These are phyloP conservation scores for Acipenser transmontanus DNA, from an alignment of 2,797 vertebrate species.

Conservation along the genomic window DNA sequence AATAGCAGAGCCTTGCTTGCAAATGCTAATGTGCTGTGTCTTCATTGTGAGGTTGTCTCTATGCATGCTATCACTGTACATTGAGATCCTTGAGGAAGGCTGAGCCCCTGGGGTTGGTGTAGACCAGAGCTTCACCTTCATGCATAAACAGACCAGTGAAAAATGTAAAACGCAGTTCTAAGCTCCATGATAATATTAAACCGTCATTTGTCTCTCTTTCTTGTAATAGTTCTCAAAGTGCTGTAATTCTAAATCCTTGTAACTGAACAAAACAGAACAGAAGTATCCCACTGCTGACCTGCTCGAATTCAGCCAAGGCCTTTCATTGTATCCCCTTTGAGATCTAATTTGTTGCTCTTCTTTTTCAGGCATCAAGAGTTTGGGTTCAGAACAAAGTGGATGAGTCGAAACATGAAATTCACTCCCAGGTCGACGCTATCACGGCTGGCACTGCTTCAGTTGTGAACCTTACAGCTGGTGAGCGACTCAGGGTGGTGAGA, in stretches of 20 bases:
- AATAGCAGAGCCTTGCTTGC: too few species aligned
- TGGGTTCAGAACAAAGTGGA: slow-evolving; percentile 99
- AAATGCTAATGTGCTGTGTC: not conserved
- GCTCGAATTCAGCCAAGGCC: slow-evolving; percentile 23
- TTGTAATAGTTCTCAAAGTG: too few species aligned
- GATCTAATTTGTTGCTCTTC: slow-evolving; percentile 20
- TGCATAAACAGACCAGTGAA: too few species aligned
- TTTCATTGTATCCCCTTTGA: slow-evolving; percentile 18
- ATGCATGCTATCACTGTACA: not conserved
- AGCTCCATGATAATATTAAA: too few species aligned
- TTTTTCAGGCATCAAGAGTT: slow-evolving; percentile 84
- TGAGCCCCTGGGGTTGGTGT: too few species aligned
- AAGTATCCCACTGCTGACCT: too few species aligned
- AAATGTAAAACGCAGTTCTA: too few species aligned
- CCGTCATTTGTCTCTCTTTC: too few species aligned
- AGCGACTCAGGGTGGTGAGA: slow-evolving; percentile 32
- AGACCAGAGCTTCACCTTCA: too few species aligned
- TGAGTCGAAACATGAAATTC: slow-evolving; percentile 98
- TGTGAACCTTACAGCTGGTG: slow-evolving; percentile 97
- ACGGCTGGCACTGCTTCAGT: slow-evolving; percentile 97
- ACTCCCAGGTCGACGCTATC: slow-evolving; percentile 97
- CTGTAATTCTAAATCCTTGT: too few species aligned
- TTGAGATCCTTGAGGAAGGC: not conserved
- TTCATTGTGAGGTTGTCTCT: not conserved
- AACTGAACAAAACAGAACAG: too few species aligned